Percentiles rank a stretch among this genome's conserved stretches.
Conservation (phyloP, 2,797 vertebrate species). For the Vireo griseus region DNA sequence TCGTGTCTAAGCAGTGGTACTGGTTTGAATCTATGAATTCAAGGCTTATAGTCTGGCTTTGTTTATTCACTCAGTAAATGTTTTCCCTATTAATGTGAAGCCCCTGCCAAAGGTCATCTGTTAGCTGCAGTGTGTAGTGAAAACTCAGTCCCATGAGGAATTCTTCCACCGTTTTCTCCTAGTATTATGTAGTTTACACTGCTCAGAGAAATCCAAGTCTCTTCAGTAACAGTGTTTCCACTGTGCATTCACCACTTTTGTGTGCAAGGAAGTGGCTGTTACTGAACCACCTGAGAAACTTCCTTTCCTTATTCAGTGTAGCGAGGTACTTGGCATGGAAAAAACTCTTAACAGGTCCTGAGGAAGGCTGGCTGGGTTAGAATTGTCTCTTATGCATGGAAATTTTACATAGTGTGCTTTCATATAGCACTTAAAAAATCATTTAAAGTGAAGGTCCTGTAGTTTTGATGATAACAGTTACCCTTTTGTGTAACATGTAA, state of each 20-base stretch:
- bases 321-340: not conserved
- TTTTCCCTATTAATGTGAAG: not conserved
- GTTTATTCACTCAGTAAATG: constrained; percentile 43
- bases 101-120: constrained; percentile 25
- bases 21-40: not conserved
- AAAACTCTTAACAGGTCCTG: not conserved
- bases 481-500: not conserved
- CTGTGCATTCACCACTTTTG: not conserved
- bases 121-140: not conserved
- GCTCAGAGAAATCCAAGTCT: not conserved
- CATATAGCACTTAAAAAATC: not conserved
- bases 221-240: not conserved
- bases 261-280: not conserved
- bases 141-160: not conserved
- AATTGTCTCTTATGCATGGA: not conserved
- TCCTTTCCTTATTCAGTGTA: not conserved
- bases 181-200: not conserved
- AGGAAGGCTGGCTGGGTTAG: not conserved
- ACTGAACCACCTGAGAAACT: not conserved
- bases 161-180: not conserved
- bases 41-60: not conserved
- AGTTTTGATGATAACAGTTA: not conserved
- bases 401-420: not conserved
- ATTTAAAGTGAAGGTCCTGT: not conserved
- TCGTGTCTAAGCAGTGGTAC: not conserved